Evolutionary conservation across 2,888 invertebrate genomes (phyloP).

Genomic region (Scaptodrosophila latifasciaeformis): DNA sequence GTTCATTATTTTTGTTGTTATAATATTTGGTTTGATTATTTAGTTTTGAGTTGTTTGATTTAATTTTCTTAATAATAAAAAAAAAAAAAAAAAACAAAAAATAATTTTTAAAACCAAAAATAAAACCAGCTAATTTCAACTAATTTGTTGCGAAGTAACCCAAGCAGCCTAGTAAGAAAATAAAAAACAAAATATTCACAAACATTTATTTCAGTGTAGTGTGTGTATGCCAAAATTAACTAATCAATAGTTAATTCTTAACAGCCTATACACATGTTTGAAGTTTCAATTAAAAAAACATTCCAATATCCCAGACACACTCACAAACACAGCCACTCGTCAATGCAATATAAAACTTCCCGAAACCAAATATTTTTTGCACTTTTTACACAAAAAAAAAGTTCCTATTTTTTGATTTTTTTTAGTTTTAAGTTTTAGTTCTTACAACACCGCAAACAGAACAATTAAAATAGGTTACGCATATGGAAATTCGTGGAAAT

Average conservation of each 20-base stretch:
- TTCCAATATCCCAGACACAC: constrained; percentile 38
- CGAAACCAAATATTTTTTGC: constrained; percentile 15
- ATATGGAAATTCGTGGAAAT: constrained; percentile 74
- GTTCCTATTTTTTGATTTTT: constrained; percentile 13
- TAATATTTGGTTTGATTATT: constrained; percentile 53
- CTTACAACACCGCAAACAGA: constrained; percentile 29
- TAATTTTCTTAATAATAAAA: constrained; percentile 22
- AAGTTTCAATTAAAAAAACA: constrained; percentile 42
- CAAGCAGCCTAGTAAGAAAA: too few relatives aligned
- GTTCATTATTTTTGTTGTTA: constrained; percentile 29
- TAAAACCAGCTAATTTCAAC: constrained; percentile 64
- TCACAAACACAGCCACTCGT: constrained; percentile 32
- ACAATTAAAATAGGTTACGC: constrained; percentile 48
- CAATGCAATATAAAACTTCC: constrained; percentile 27
- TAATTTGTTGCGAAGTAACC: constrained; percentile 41
- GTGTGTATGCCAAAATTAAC: constrained; percentile 56
- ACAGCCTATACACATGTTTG: constrained; percentile 72
- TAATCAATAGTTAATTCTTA: constrained; percentile 41
- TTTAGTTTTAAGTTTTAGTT: constrained; percentile 34
- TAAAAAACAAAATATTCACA: constrained; percentile 23
- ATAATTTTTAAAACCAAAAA: constrained; percentile 23
- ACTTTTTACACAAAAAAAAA: constrained; percentile 15
- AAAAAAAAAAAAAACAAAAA: too few relatives aligned
- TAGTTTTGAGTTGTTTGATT: constrained; percentile 51
- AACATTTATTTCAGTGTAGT: constrained; percentile 59